These are phyloP conservation scores for Sitophilus oryzae DNA, from an alignment of 1,140 invertebrate species.

Conservation along the genomic window DNA sequence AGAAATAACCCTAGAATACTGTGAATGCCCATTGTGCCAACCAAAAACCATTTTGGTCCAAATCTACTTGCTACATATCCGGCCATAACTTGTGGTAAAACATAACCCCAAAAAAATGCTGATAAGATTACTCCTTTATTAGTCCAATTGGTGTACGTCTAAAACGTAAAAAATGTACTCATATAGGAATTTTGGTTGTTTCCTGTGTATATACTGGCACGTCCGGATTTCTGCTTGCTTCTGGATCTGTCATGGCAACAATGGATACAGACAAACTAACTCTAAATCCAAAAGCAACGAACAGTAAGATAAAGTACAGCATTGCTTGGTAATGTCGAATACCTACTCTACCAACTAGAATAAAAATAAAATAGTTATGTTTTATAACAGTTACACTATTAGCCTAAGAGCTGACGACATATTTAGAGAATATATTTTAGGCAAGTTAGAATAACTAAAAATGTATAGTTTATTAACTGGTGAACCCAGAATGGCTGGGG, in stretches of 20 bases:
- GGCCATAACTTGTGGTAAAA: constrained; percentile 54
- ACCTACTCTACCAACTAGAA: too few species aligned
- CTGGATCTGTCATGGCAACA: constrained; percentile 52
- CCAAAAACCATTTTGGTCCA: constrained; percentile 57
- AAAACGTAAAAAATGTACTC: not conserved
- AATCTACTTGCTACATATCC: constrained; percentile 59
- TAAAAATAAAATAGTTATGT: too few species aligned
- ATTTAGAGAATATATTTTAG: too few species aligned
- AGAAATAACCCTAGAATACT: constrained; percentile 43
- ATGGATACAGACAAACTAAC: constrained; percentile 56
- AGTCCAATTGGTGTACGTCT: constrained; percentile 38
- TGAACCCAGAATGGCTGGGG: too few species aligned
- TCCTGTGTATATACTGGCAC: constrained; percentile 24
- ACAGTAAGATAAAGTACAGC: constrained; percentile 45
- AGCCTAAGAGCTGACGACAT: too few species aligned
- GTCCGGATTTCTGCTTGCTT: constrained; percentile 19
- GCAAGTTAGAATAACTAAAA: too few species aligned
- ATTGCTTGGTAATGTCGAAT: constrained; percentile 44
- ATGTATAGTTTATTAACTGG: too few species aligned
- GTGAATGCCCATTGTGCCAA: constrained; percentile 48
- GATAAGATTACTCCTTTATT: constrained; percentile 51
- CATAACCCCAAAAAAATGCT: constrained; percentile 61
- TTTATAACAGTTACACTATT: too few species aligned
- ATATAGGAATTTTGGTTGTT: not conserved
- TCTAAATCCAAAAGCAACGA: constrained; percentile 50